Conservation (phyloP, 2,797 vertebrate species). For the Peromyscus attwateri region DNA sequence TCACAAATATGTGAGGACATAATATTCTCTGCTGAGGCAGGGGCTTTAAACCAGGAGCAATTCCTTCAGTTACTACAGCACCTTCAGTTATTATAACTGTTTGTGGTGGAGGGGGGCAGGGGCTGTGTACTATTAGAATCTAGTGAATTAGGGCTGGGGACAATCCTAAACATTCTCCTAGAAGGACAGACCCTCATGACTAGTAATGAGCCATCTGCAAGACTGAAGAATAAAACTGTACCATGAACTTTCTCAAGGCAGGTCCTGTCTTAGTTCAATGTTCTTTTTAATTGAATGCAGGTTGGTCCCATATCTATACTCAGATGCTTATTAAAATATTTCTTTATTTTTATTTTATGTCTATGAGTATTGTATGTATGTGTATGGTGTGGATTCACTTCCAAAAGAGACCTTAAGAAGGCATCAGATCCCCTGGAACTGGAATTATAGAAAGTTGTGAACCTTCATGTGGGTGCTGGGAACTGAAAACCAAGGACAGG, state of each 20-base stretch:
- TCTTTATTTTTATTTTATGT: not conserved
- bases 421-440: not conserved
- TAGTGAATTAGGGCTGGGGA: not conserved
- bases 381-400: not conserved
- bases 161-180: not conserved
- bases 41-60: not conserved
- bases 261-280: not conserved
- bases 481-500: not conserved
- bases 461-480: not conserved
- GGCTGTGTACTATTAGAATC: not conserved
- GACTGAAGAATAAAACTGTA: not conserved
- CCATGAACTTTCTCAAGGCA: constrained; percentile 4
- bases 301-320: not conserved
- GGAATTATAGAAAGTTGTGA: not conserved
- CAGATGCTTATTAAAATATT: not conserved
- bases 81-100: not conserved
- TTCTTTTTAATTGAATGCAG: not conserved
- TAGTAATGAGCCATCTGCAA: not conserved
- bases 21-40: not conserved
- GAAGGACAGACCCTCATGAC: not conserved
- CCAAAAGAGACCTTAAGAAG: not conserved
- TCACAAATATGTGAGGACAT: not conserved
- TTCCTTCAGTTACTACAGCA: not conserved
- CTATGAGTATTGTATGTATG: too few species aligned
- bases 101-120: rapidly evolving